Evolutionary conservation across 2,113 vertebrate species (phyloP).

Genomic region (Cygnus atratus): DNA sequence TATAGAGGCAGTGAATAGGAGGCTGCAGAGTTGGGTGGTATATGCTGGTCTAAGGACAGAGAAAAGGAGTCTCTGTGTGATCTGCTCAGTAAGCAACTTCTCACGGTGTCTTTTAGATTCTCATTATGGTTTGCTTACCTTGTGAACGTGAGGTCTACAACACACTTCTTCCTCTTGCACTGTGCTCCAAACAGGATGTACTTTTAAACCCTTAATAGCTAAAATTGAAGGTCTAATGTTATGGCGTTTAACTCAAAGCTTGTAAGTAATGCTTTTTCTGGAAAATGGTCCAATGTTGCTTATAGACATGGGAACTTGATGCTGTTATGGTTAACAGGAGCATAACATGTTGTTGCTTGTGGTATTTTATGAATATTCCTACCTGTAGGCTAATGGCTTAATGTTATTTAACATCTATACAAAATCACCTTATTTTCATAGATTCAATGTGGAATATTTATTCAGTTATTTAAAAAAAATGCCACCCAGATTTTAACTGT

Average conservation of each 20-base stretch:
- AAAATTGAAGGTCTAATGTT: not conserved
- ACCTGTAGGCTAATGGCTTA: not conserved
- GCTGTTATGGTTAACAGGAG: not conserved
- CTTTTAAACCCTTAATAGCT: not conserved
- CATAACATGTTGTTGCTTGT: not conserved
- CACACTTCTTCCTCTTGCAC: not conserved
- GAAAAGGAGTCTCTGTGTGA: not conserved
- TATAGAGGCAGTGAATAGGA: not conserved
- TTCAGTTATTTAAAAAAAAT: not conserved
- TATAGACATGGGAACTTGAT: not conserved
- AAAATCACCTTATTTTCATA: not conserved
- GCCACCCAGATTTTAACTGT: not conserved
- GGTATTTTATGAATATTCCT: not conserved
- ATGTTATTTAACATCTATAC: not conserved
- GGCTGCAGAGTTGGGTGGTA: rapidly evolving
- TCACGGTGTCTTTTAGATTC: not conserved
- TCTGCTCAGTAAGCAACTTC: not conserved
- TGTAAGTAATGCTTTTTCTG: not conserved
- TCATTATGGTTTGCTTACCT: not conserved
- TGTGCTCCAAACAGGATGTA: not conserved
- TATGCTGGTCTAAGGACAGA: rapidly evolving
- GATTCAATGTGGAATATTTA: not conserved
- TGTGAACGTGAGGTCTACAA: not conserved
- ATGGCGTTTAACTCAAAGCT: not conserved
- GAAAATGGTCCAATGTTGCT: not conserved